These are phyloP conservation scores for Phalloptychus januarius DNA, from an alignment of 2,797 vertebrate genomes.

Conservation along the genomic window DNA sequence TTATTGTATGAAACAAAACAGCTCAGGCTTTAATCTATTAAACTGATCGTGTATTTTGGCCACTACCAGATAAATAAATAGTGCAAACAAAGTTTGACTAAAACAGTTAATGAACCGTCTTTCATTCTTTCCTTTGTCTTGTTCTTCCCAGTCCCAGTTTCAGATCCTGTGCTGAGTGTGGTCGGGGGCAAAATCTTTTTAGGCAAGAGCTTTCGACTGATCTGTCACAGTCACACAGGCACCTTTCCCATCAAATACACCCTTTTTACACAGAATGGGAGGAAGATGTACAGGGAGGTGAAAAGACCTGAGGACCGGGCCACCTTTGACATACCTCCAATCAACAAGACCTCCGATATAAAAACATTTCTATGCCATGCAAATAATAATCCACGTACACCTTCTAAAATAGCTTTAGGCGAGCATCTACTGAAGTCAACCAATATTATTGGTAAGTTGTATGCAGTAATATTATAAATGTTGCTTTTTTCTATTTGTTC, in stretches of 20 bases:
- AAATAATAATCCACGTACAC: slow-evolving; percentile 39
- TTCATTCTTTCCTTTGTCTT: neutral
- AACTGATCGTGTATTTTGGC: neutral
- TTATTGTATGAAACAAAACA: neutral
- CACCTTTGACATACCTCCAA: slow-evolving; percentile 64
- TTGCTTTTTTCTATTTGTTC: neutral
- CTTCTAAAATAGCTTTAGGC: neutral
- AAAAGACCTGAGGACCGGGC: slow-evolving; percentile 41
- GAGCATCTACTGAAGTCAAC: slow-evolving; percentile 24
- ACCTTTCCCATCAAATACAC: slow-evolving; percentile 75
- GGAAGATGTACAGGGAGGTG: neutral
- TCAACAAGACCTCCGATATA: slow-evolving; percentile 55
- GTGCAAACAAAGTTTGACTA: neutral
- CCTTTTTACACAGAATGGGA: slow-evolving; percentile 19
- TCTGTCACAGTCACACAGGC: slow-evolving; percentile 69
- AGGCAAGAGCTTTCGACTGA: slow-evolving; percentile 69
- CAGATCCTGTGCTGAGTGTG: slow-evolving; percentile 62
- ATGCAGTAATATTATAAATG: neutral
- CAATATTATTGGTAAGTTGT: slow-evolving; percentile 72
- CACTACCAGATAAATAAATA: neutral
- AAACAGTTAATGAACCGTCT: neutral
- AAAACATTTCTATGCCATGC: slow-evolving; percentile 62
- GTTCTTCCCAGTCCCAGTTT: slow-evolving; percentile 69
- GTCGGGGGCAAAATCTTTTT: slow-evolving; percentile 67
- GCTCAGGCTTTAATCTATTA: neutral